Percentiles rank a stretch among this genome's conserved stretches.
phyloP scores from a whole-genome alignment of 2,797 vertebrate genomes.

The Channa striata region DNA sequence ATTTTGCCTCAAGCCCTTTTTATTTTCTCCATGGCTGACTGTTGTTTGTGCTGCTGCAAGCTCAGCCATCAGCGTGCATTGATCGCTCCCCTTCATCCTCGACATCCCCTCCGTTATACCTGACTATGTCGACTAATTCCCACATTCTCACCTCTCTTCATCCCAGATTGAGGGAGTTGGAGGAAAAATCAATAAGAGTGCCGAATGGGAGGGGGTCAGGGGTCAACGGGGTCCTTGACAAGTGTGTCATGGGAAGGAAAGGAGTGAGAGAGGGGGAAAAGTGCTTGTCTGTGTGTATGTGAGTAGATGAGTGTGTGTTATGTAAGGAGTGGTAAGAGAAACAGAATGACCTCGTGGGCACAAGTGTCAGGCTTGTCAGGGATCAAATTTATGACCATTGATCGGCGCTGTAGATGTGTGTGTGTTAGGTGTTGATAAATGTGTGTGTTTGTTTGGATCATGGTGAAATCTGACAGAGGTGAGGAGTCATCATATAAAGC shows the following conservation, averaged over 20 bases:
- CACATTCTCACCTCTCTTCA: conserved; percentile 81
- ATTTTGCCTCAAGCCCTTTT: conserved; percentile 69
- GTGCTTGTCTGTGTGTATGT: conserved; percentile 36
- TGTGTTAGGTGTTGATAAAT: conserved; percentile 55
- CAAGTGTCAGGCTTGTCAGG: conserved; percentile 77
- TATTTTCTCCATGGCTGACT: conserved; percentile 72
- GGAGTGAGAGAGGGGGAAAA: conserved; percentile 75
- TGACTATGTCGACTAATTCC: conserved; percentile 80
- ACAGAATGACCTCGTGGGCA: conserved; percentile 73
- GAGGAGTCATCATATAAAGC: conserved; percentile 83
- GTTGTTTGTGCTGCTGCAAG: conserved; percentile 82
- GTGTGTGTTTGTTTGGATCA: conserved; percentile 66
- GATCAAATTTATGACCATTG: conserved; percentile 84
- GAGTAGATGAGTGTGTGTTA: conserved; percentile 52
- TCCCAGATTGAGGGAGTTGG: conserved; percentile 88
- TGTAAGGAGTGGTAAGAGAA: conserved; percentile 71
- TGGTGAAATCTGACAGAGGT: conserved; percentile 73
- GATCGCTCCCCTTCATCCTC: conserved; percentile 85
- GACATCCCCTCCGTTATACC: conserved; percentile 72
- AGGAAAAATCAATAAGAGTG: conserved; percentile 90
- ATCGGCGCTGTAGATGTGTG: conserved; percentile 60
- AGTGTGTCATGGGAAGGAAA: conserved; percentile 88
- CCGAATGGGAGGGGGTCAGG: conserved; percentile 88
- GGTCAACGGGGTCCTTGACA: conserved; percentile 94
- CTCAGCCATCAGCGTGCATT: conserved; percentile 87